A percentile compares a stretch with the other conserved stretches of the same genome.
phyloP scores from a whole-genome alignment of 1,140 invertebrate species.

The Leptinotarsa undecemlineata region DNA sequence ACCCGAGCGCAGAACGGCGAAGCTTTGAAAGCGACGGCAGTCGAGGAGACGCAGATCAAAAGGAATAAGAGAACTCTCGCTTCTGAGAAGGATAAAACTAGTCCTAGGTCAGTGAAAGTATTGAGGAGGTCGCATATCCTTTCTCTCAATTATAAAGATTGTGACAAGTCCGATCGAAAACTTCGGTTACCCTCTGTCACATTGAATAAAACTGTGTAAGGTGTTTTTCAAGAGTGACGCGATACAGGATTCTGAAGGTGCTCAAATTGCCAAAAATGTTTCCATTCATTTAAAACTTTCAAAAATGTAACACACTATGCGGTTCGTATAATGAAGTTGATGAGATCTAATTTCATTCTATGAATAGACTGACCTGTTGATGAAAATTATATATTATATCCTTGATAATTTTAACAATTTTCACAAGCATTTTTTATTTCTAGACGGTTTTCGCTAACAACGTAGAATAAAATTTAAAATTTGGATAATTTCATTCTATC shows the following conservation, averaged over 20 bases:
- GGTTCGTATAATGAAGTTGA: too few relatives aligned
- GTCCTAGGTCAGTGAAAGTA: conserved; percentile 50
- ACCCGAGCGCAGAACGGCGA: conserved; percentile 30
- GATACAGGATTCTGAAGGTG: not conserved
- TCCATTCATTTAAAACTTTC: not conserved
- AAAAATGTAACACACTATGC: not conserved
- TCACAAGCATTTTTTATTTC: too few relatives aligned
- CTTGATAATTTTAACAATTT: too few relatives aligned
- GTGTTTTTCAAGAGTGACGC: not conserved
- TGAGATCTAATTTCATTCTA: too few relatives aligned
- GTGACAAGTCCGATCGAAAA: conserved; percentile 35
- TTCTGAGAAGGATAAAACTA: conserved; percentile 51
- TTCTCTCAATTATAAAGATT: conserved; percentile 34
- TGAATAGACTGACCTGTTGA: too few relatives aligned
- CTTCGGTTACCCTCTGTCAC: conserved; percentile 42
- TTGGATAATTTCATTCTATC: too few relatives aligned
- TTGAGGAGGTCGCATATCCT: conserved; percentile 43
- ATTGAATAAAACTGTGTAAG: conserved; percentile 46
- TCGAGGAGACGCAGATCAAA: conserved; percentile 41
- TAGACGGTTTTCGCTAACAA: too few relatives aligned
- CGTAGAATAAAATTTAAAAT: too few relatives aligned
- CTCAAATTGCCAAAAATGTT: not conserved
- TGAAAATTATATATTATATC: too few relatives aligned
- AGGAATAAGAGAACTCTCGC: conserved; percentile 48
- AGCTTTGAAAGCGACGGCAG: conserved; percentile 18